Evolutionary conservation across 2,113 vertebrate genomes (phyloP).

Genomic region (Cinclus cinclus): DNA sequence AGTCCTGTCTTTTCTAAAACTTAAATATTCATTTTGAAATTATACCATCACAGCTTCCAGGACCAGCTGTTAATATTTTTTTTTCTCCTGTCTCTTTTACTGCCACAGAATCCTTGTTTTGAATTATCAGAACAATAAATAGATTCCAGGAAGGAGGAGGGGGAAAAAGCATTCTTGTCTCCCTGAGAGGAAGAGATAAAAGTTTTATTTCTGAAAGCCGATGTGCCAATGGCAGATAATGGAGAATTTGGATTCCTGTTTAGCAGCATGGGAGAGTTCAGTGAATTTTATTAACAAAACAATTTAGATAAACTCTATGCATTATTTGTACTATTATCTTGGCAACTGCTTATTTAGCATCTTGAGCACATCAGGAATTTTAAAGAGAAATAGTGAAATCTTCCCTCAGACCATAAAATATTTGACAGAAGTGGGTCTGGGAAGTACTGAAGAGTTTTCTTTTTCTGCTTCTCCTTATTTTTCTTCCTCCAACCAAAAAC

Average conservation of each 20-base stretch:
- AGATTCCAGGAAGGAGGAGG: neutral
- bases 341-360: conserved; percentile 22
- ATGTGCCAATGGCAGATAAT: neutral
- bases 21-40: conserved; percentile 7
- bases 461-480: neutral
- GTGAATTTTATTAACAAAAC: conserved; percentile 47
- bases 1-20: neutral
- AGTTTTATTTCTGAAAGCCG: conserved; percentile 23
- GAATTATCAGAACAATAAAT: conserved; percentile 31
- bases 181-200: conserved; percentile 5
- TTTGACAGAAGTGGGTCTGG: conserved; percentile 13
- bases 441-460: neutral
- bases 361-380: conserved; percentile 28
- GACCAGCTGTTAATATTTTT: neutral
- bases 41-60: conserved; percentile 2
- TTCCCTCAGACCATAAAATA: neutral
- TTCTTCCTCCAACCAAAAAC: conserved; percentile 50
- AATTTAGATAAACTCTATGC: conserved; percentile 43
- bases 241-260: conserved; percentile 32
- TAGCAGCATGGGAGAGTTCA: conserved; percentile 29
- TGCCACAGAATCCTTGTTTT: conserved; percentile 1
- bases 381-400: conserved; percentile 3
- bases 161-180: neutral
- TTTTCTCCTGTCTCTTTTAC: neutral
- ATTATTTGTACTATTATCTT: conserved; percentile 53